Conservation (phyloP, 2,888 invertebrate genomes). For the Axea sp. region DNA sequence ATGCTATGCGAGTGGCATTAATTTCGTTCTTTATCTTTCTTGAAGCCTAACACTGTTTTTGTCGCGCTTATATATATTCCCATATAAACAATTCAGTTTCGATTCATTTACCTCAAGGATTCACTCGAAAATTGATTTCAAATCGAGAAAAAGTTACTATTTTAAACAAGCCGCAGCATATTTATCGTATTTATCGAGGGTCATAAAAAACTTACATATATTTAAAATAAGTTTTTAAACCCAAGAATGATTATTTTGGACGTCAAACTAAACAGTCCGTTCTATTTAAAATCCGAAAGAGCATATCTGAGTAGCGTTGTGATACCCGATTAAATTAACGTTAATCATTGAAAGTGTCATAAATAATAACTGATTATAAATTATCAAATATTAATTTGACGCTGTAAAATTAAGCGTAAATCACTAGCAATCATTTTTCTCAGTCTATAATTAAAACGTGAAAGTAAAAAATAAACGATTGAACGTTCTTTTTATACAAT, state of each 20-base stretch:
- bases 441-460: too few relatives aligned
- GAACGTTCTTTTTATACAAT: constrained; percentile 3
- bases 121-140: constrained; percentile 22
- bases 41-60: constrained; percentile 26
- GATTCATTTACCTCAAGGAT: constrained; percentile 70
- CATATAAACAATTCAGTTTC: constrained; percentile 61
- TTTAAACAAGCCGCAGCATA: constrained; percentile 8
- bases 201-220: constrained; percentile 1
- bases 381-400: too few relatives aligned
- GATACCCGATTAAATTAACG: too few relatives aligned
- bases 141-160: constrained; percentile 12
- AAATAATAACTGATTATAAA: too few relatives aligned
- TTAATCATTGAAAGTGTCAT: too few relatives aligned
- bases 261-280: too few relatives aligned
- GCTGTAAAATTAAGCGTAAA: too few relatives aligned
- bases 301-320: too few relatives aligned
- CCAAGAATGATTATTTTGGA: too few relatives aligned
- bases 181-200: constrained; percentile 2
- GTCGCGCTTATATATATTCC: constrained; percentile 19
- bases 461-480: too few relatives aligned
- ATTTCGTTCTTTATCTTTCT: constrained; percentile 67
- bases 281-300: too few relatives aligned
- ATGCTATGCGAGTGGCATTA: constrained; percentile 75
- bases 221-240: constrained; percentile 1
- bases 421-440: too few relatives aligned